Conservation (phyloP, 1,140 invertebrate genomes). For the Heliconius nattereri region DNA sequence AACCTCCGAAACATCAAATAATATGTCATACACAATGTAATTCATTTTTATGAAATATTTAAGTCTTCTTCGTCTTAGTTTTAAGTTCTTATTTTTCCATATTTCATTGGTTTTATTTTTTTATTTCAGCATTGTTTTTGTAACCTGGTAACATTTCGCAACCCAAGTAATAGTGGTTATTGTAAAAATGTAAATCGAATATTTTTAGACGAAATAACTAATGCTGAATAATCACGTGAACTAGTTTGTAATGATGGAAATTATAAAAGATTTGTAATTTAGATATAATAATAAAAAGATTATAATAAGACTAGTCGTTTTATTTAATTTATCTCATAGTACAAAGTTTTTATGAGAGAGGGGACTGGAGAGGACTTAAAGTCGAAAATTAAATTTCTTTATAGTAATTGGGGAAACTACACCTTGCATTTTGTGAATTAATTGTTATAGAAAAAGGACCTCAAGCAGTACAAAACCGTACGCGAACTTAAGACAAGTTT, state of each 20-base stretch:
- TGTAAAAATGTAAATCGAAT: slow-evolving; percentile 77
- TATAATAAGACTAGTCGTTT: slow-evolving; percentile 43
- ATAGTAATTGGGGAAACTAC: no score
- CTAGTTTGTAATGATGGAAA: slow-evolving; percentile 73
- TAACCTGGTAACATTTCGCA: background rate
- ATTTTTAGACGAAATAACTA: slow-evolving; percentile 66
- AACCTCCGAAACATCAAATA: background rate
- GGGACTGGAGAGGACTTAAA: no score
- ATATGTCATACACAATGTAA: background rate
- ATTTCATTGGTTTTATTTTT: background rate
- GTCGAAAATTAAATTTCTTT: no score
- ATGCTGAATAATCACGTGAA: slow-evolving; percentile 68
- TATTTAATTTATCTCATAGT: slow-evolving; percentile 34
- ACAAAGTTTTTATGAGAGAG: no score
- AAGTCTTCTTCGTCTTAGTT: background rate
- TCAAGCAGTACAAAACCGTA: no score
- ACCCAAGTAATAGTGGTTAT: slow-evolving; percentile 47
- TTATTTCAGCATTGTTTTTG: background rate
- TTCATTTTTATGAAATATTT: background rate
- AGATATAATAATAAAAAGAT: slow-evolving; percentile 69
- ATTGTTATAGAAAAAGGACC: no score
- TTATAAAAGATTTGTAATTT: slow-evolving; percentile 80
- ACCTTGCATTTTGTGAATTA: no score
- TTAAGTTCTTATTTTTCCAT: background rate
- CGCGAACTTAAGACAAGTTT: no score